These are phyloP conservation scores for Gymnoscelis rufifasciata DNA, from an alignment of 2,888 invertebrate genomes.

Conservation along the genomic window DNA sequence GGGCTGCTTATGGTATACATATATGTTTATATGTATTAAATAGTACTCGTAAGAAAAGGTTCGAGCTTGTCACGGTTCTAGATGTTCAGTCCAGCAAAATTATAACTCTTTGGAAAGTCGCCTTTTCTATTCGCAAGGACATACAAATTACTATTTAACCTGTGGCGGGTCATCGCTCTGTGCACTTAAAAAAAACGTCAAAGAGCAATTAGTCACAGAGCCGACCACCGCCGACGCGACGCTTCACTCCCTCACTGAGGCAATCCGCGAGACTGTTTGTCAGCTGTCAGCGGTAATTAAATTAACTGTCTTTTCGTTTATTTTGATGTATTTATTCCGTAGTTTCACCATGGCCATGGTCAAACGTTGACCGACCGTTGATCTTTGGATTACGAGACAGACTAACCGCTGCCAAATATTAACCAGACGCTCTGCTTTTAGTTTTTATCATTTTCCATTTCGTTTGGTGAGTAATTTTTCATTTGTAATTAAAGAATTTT, in stretches of 20 bases:
- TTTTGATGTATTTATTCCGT: conserved; percentile 4
- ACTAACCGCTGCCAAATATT: conserved; percentile 3
- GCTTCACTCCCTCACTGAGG: conserved; percentile 23
- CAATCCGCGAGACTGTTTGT: conserved; percentile 11
- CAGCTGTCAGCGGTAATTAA: conserved; percentile 13
- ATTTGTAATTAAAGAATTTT: neutral
- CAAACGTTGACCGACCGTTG: conserved; percentile 13
- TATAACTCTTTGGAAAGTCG: neutral
- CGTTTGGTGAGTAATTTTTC: neutral
- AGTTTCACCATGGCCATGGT: conserved; percentile 16
- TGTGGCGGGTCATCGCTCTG: conserved; percentile 38
- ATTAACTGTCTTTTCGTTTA: conserved; percentile 11
- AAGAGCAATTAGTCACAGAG: conserved; percentile 28
- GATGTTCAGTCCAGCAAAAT: too few relatives aligned
- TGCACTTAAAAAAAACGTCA: conserved; percentile 31
- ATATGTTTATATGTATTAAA: too few relatives aligned
- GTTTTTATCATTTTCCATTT: neutral
- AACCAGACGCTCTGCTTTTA: neutral
- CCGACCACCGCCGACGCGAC: conserved; percentile 24
- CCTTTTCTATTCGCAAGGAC: conserved; percentile 12
- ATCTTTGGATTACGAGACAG: conserved; percentile 3
- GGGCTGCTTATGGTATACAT: too few relatives aligned
- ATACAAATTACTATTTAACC: conserved; percentile 17
- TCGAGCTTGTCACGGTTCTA: too few relatives aligned
- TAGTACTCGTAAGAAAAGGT: too few relatives aligned